Evolutionary conservation across 2,113 vertebrate species (phyloP).

Genomic region (Hippocampus comes): DNA sequence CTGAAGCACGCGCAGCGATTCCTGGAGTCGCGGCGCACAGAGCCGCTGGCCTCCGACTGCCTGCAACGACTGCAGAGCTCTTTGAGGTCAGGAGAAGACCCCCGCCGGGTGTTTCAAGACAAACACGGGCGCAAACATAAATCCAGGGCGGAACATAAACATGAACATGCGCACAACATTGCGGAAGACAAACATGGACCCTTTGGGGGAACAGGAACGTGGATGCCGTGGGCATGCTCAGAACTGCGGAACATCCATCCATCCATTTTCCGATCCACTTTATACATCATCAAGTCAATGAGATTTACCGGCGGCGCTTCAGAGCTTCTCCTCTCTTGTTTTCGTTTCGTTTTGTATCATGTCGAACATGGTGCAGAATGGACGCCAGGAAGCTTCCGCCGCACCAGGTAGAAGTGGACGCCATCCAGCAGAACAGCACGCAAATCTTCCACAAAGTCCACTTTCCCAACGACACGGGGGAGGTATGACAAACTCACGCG

Average conservation of each 20-base stretch:
- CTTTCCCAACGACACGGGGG: slow-evolving; percentile 84
- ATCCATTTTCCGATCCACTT: too few relatives aligned
- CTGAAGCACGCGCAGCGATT: slow-evolving; percentile 85
- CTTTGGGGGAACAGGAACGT: too few relatives aligned
- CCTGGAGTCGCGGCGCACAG: slow-evolving; percentile 78
- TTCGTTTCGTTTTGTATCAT: too few relatives aligned
- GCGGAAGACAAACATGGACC: too few relatives aligned
- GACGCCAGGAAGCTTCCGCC: slow-evolving; percentile 89
- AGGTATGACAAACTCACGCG: slow-evolving; percentile 67
- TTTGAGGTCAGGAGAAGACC: slow-evolving; percentile 73
- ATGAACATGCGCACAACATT: too few relatives aligned
- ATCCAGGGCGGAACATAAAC: too few relatives aligned
- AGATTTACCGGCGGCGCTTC: neutral
- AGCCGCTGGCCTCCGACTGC: slow-evolving; percentile 77
- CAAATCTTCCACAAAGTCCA: slow-evolving; percentile 85
- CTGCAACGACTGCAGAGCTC: slow-evolving; percentile 80
- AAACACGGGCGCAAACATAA: too few relatives aligned
- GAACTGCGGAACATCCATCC: too few relatives aligned
- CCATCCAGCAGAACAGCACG: slow-evolving; percentile 83
- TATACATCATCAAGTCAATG: too few relatives aligned
- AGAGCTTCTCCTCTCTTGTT: neutral
- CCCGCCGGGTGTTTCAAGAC: too few relatives aligned
- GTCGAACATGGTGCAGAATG: slow-evolving; percentile 60
- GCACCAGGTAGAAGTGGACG: slow-evolving; percentile 86
- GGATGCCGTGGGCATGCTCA: too few relatives aligned